A percentile compares a stretch with the other conserved stretches of the same genome.
Conservation (phyloP, 2,797 vertebrate genomes). For the Galago senegalensis region DNA sequence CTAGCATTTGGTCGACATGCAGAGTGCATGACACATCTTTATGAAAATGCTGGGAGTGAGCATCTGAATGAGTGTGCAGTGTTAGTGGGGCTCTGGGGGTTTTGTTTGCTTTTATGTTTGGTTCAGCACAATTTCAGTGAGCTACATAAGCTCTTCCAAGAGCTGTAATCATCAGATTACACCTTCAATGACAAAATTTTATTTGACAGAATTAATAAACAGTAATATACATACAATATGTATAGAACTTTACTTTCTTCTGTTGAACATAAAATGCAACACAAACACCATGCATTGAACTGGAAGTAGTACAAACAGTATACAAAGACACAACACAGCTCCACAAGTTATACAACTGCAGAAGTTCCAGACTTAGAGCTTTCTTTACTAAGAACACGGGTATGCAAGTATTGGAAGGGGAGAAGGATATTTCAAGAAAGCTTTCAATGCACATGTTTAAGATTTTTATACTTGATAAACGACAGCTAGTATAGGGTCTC, state of each 20-base stretch:
- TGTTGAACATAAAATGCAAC: slow-evolving; percentile 72
- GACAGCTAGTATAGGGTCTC: slow-evolving; percentile 41
- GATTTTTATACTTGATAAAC: slow-evolving; percentile 73
- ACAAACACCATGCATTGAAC: slow-evolving; percentile 73
- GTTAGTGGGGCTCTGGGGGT: not conserved
- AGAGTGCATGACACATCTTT: slow-evolving; percentile 47
- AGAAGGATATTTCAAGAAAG: slow-evolving; percentile 65
- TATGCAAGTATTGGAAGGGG: not conserved
- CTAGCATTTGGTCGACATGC: slow-evolving; percentile 63
- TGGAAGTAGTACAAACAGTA: slow-evolving; percentile 68
- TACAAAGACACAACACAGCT: slow-evolving; percentile 75
- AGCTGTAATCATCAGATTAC: not conserved
- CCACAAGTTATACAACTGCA: slow-evolving; percentile 24
- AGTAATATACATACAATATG: not conserved
- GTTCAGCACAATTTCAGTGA: slow-evolving; percentile 39
- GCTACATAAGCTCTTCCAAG: slow-evolving; percentile 12
- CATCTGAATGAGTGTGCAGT: not conserved
- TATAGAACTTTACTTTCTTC: slow-evolving; percentile 44
- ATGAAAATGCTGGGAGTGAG: slow-evolving; percentile 48
- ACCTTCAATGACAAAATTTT: slow-evolving; percentile 40
- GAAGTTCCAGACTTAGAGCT: slow-evolving; percentile 67
- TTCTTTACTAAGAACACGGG: slow-evolving; percentile 57
- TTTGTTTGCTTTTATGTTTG: not conserved
- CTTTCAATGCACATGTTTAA: slow-evolving; percentile 50
- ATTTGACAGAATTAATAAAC: slow-evolving; percentile 55